phyloP scores from a whole-genome alignment of 2,888 invertebrate genomes.

The Limnephilus rhombicus region DNA sequence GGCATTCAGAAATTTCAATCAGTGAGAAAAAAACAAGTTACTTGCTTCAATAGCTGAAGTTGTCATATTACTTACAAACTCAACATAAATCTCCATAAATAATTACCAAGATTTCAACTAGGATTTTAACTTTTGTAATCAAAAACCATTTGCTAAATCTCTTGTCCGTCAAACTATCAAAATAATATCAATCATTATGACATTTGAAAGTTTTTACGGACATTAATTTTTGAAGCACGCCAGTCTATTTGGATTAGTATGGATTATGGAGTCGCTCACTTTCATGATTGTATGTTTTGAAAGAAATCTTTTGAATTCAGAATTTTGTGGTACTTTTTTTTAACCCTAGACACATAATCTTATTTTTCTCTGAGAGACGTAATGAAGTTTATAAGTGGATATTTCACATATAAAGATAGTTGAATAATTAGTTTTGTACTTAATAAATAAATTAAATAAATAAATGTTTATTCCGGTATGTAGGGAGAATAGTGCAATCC shows the following conservation, averaged over 20 bases:
- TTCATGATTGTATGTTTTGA: neutral
- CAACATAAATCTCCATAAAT: neutral
- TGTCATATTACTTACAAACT: neutral
- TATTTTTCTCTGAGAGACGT: no score
- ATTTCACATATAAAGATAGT: no score
- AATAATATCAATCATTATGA: neutral
- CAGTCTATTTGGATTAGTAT: neutral
- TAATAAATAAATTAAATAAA: no score
- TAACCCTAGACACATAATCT: no score
- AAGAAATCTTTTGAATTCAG: neutral
- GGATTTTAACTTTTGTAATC: neutral
- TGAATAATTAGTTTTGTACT: no score
- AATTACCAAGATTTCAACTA: neutral
- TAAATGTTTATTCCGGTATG: no score
- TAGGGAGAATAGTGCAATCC: no score
- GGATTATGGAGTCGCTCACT: neutral
- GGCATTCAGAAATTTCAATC: neutral
- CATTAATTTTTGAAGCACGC: neutral
- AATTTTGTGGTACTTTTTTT: neutral
- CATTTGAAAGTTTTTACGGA: neutral
- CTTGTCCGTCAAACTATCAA: neutral
- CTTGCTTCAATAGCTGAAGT: neutral
- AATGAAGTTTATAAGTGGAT: no score
- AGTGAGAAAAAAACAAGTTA: neutral
- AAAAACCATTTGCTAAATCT: neutral